phyloP scores from a whole-genome alignment of 2,888 invertebrate genomes.

The Amphipyra tragopoginis region DNA sequence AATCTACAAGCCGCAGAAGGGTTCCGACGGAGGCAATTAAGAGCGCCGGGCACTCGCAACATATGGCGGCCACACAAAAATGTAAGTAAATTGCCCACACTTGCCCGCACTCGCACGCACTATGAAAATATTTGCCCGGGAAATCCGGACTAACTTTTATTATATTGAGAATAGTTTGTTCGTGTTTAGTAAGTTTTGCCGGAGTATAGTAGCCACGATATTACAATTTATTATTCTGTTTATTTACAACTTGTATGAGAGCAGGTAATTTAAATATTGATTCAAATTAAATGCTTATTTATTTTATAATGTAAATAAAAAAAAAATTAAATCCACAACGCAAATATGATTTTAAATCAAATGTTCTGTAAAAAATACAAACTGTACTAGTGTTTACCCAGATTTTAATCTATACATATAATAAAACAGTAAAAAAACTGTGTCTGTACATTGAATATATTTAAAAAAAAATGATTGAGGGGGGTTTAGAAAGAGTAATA shows the following conservation, averaged over 20 bases:
- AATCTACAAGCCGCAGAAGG: constrained; percentile 65
- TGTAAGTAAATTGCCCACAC: constrained; percentile 62
- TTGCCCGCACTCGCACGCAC: constrained; percentile 38
- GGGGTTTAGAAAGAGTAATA: too few relatives aligned
- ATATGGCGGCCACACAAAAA: constrained; percentile 67
- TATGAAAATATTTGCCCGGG: constrained; percentile 56
- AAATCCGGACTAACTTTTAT: constrained; percentile 56
- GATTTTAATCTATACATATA: too few relatives aligned
- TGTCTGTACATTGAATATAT: too few relatives aligned
- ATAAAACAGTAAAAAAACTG: too few relatives aligned
- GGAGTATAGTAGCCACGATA: neutral
- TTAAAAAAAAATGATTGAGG: too few relatives aligned
- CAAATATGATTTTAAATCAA: too few relatives aligned
- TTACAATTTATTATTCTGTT: neutral
- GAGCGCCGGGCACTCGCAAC: constrained; percentile 61
- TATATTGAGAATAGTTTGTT: constrained; percentile 24
- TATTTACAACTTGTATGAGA: neutral
- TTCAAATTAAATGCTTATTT: too few relatives aligned
- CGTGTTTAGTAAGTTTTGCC: neutral
- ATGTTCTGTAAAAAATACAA: too few relatives aligned
- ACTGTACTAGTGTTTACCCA: too few relatives aligned
- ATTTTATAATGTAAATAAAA: too few relatives aligned
- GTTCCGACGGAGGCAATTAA: constrained; percentile 69
- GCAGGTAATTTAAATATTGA: too few relatives aligned
- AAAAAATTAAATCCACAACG: too few relatives aligned